phyloP scores from a whole-genome alignment of 2,113 vertebrate genomes.

The Propithecus coquereli region DNA sequence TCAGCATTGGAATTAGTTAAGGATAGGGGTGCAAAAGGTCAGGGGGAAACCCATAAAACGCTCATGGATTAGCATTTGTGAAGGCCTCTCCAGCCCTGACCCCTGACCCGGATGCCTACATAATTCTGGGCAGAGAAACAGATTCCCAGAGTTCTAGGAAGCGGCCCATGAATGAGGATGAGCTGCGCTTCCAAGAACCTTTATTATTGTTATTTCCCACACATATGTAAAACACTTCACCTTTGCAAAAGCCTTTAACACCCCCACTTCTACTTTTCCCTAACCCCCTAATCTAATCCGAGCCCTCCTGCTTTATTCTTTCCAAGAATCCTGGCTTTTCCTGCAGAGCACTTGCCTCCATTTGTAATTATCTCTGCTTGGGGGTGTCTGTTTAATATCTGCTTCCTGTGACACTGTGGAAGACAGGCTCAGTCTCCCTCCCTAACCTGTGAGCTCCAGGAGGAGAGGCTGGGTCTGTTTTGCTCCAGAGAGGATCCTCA shows the following conservation, averaged over 20 bases:
- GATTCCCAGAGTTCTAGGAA: conserved; percentile 36
- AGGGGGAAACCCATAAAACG: conserved; percentile 18
- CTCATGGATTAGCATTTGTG: conserved; percentile 64
- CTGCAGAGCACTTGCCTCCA: not conserved
- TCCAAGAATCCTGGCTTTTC: not conserved
- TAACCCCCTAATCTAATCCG: not conserved
- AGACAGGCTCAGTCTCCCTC: not conserved
- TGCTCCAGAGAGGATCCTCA: not conserved
- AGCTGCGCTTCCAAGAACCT: not conserved
- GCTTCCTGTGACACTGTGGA: not conserved
- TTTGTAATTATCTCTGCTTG: not conserved
- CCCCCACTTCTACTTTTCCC: not conserved
- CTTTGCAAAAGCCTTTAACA: conserved; percentile 43
- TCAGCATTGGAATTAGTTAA: not conserved
- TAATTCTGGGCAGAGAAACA: not conserved
- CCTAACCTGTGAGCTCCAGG: not conserved
- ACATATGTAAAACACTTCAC: conserved; percentile 51
- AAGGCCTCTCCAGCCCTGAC: not conserved
- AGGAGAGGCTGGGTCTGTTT: not conserved
- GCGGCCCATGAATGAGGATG: conserved; percentile 27
- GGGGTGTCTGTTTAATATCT: not conserved
- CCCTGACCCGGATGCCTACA: not conserved
- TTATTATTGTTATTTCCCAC: conserved; percentile 49
- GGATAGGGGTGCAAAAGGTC: not conserved
- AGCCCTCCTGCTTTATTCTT: not conserved